Base-by-base conservation (phyloP, 2,888 invertebrate species). In the Protodeltote pygarga region DNA sequence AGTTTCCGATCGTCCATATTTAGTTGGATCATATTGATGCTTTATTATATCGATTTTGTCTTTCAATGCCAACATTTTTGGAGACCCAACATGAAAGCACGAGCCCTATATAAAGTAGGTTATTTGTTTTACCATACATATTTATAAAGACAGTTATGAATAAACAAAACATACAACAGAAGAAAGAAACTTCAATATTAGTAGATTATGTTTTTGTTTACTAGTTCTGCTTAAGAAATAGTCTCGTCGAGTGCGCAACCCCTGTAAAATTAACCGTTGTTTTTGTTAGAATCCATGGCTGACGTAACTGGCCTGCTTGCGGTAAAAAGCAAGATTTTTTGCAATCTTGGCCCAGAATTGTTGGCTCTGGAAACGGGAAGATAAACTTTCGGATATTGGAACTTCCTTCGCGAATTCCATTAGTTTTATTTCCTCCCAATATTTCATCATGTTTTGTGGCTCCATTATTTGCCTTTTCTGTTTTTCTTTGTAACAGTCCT, bases 211-310 rank as follows among this genome's bases (percentile, higher is more conserved):
- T 61, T 52, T 45, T 51, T 57, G 44, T 65, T 61, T 61, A 45
- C 48, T n/a, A 10, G 21, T 13, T 45, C 28, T 24, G 9, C 6
- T 28, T 5, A 13, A 32, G 2, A 25, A 47, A 39, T 20, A 41
- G n/a, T 24, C 8, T 19, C 9, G 3, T 9, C 19, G 27, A 31
- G 32, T 27, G 20, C 27, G 23, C n/a, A 31, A 15, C 19, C 14
- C 29, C 21, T 55, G 62, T 58, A 45, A 67, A 65, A 65, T 71
- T 61, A 65, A 55, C 58, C 39, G 54, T 65, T 71, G 65, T 77
- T 73, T 73, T 73, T 65, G 54, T 62, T 60, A 41, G n/a, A n/a
- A 50, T 57, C 53, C 42, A 40, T 52, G 40, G 51, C 35, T 54
- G 51, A 66, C 55, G 66, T 62, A 66, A 69, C 52, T 27, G 27